Evolutionary conservation across 2,797 vertebrate species (phyloP).

Genomic region (Gephyroberyx darwinii): DNA sequence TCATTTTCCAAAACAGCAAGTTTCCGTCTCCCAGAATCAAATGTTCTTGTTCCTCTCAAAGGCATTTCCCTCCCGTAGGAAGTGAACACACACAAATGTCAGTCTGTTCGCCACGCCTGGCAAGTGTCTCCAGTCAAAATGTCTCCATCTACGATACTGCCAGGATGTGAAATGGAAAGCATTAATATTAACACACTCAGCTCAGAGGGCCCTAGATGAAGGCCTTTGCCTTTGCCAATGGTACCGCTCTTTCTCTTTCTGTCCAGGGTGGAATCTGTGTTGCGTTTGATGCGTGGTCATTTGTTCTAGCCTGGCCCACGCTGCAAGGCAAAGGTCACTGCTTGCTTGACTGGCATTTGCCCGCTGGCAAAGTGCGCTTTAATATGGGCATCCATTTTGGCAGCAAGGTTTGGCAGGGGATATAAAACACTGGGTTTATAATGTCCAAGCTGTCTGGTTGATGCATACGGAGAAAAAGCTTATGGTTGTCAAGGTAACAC

Average conservation of each 20-base stretch:
- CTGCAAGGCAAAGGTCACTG: conserved; percentile 53
- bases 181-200: conserved; percentile 51
- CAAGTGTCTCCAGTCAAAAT: conserved; percentile 54
- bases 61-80: conserved; percentile 51
- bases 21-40: conserved; percentile 56
- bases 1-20: conserved; percentile 62
- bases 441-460: conserved; percentile 48
- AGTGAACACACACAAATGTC: conserved; percentile 59
- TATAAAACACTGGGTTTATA: conserved; percentile 34
- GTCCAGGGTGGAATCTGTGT: conserved; percentile 9
- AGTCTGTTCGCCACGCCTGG: conserved; percentile 60
- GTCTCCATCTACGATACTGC: conserved; percentile 56
- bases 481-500: conserved; percentile 62
- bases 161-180: conserved; percentile 38
- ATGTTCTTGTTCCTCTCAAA: conserved; percentile 56
- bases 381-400: conserved; percentile 52
- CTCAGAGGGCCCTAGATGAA: conserved; percentile 22
- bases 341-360: conserved; percentile 51
- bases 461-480: conserved; percentile 30
- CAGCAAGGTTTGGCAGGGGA: conserved; percentile 33
- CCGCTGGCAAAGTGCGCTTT: conserved; percentile 54
- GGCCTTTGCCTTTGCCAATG: conserved; percentile 13
- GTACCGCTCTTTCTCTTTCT: conserved; percentile 2
- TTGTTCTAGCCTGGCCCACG: conserved; percentile 5
- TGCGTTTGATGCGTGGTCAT: conserved; percentile 29